Evolutionary conservation across 2,888 invertebrate species (phyloP).

Genomic region (Allophyes oxyacanthae): DNA sequence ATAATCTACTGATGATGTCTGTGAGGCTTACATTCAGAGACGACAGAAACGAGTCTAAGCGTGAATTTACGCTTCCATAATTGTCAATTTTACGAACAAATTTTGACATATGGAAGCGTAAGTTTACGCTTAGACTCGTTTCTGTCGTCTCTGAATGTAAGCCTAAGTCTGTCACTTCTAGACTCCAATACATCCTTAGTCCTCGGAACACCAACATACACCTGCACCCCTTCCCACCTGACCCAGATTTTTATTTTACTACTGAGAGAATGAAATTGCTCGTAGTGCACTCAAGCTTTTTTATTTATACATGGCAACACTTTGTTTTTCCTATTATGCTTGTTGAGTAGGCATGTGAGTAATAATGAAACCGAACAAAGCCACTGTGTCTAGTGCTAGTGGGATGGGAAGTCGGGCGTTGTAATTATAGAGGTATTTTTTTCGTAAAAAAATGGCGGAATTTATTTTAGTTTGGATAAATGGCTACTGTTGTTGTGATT

Average conservation of each 20-base stretch:
- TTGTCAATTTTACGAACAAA: no score
- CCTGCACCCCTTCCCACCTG: conserved; percentile 71
- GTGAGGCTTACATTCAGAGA: no score
- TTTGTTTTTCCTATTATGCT: conserved; percentile 76
- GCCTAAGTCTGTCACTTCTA: conserved; percentile 57
- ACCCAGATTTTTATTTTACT: conserved; percentile 87
- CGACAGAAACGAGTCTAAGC: no score
- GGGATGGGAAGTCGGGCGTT: conserved; percentile 20
- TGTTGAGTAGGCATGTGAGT: conserved; percentile 54
- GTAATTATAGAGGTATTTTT: conserved; percentile 20
- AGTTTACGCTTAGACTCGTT: no score
- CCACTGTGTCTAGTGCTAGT: conserved; percentile 36
- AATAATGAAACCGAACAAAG: conserved; percentile 42
- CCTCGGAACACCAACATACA: conserved; percentile 60
- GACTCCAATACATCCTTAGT: conserved; percentile 43
- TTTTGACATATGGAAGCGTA: no score
- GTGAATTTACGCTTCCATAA: no score
- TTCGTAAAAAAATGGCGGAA: conserved; percentile 5
- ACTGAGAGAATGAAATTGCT: conserved; percentile 85
- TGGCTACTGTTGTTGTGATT: not conserved
- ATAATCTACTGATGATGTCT: no score
- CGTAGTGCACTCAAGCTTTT: conserved; percentile 69
- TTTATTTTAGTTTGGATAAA: conserved; percentile 20
- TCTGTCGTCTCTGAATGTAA: no score
- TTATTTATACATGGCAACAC: conserved; percentile 71